Base-by-base conservation (phyloP, 2,888 invertebrate species). In the Brachyopa scutellaris region DNA sequence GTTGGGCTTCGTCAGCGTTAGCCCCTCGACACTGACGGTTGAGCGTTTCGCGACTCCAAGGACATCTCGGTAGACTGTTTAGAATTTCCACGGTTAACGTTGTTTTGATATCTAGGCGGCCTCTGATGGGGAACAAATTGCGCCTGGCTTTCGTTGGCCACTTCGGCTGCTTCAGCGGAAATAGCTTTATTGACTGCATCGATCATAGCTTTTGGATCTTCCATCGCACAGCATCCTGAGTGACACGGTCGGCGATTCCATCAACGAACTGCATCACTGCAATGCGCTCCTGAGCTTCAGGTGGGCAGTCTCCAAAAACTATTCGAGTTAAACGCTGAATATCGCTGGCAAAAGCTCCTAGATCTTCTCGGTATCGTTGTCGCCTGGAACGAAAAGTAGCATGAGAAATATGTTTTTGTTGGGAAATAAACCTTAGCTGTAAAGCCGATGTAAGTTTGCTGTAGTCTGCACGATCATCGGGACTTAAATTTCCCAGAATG, bases 1-100 rank as follows among this genome's bases (percentile, higher is more conserved):
- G 47, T 26, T 55, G 8, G 38, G 33, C 19, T 33, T 0, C 17
- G 36, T 70, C 70, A 59, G 59, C 49, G 47, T 38, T 42, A 51
- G 61, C 61, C 61, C 70, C 51, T 2, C 8, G 29, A n/a, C 62
- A 38, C 61, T 62, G 61, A 53, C 51, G 53, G 51, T 36, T 51
- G 42, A 1, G 42, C 61, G 51, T 53, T 72, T 72, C 62, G 53
- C 72, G 61, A 61, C n/a, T n/a, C n/a, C n/a, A n/a, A n/a, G n/a
- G n/a, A n/a, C n/a, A n/a, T n/a, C 26, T 33, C 51, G 38, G 17
- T 21, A 6, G 31, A 6, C 21, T 62, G 36, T 21, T 21, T 15
- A 13, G 13, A 7, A 49, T 26, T 49, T 4, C 26, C 53, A 21
- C n/a, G 8, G 3, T 29, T n/a, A 15, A 9, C 8, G 8, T 6